Percentiles rank a stretch among this genome's conserved stretches.
Evolutionary conservation across 37 sponge, comb jelly and placozoan genomes (phyloP).

Genomic region (Crambe crambe): DNA sequence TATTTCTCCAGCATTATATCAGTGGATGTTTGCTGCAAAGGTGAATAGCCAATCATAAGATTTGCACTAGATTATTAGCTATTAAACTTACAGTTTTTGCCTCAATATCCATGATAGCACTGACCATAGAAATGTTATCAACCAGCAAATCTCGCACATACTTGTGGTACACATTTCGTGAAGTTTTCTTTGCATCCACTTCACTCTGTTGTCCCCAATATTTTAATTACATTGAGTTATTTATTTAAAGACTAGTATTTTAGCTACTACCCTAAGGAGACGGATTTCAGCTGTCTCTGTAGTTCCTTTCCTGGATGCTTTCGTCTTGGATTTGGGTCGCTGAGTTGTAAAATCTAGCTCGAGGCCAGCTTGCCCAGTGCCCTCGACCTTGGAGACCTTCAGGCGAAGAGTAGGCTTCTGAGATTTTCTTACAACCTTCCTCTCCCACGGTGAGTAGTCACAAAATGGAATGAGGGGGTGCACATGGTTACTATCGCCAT

Average conservation of each 20-base stretch:
- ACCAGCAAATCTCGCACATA: slow-evolving; percentile 22
- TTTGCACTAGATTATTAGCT: not conserved
- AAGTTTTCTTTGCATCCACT: slow-evolving; percentile 24
- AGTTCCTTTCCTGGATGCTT: not conserved
- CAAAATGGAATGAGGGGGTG: slow-evolving; percentile 13
- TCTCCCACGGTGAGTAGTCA: slow-evolving; percentile 49
- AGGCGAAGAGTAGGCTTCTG: not conserved
- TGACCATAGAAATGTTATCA: slow-evolving; percentile 26
- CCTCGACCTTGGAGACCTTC: not conserved
- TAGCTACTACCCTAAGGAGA: not conserved
- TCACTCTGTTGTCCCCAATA: slow-evolving; percentile 30
- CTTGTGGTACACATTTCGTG: slow-evolving; percentile 9
- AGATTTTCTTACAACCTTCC: not conserved
- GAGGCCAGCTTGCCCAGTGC: not conserved
- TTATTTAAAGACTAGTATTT: not conserved
- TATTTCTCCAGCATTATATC: slow-evolving; percentile 37
- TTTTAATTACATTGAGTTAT: not conserved
- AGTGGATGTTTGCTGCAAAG: slow-evolving; percentile 28
- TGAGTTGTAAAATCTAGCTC: too few relatives aligned
- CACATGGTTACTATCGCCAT: too few relatives aligned
- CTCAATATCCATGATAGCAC: slow-evolving; percentile 25
- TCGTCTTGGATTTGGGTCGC: not conserved
- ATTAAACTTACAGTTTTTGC: slow-evolving; percentile 32
- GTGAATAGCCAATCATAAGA: not conserved
- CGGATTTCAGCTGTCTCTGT: not conserved